Conservation (phyloP, 1,140 invertebrate genomes). For the Drosophila mojavensis region DNA sequence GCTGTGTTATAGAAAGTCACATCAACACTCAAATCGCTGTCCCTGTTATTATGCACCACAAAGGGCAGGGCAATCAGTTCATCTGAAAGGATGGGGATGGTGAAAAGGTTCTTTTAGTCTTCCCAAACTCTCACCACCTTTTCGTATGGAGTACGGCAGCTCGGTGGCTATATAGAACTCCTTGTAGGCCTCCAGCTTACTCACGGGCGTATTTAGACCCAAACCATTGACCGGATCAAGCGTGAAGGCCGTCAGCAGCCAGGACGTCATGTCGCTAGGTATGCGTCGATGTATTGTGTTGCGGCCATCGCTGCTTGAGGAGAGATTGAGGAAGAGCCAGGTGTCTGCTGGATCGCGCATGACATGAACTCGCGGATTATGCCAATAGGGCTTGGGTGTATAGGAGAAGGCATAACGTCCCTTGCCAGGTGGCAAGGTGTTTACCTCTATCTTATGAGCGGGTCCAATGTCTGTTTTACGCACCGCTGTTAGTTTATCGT, state of each 20-base stretch:
- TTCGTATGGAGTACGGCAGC: slow-evolving; percentile 94
- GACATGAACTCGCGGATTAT: slow-evolving; percentile 91
- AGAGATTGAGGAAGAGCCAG: slow-evolving; percentile 93
- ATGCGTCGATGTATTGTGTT: slow-evolving; percentile 85
- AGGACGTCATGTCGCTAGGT: slow-evolving; percentile 96
- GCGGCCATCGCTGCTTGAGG: slow-evolving; percentile 86
- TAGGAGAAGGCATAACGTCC: slow-evolving; percentile 96
- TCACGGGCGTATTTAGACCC: slow-evolving; percentile 89
- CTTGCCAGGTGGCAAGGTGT: slow-evolving; percentile 91
- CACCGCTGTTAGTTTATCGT: slow-evolving; percentile 71
- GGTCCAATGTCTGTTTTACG: slow-evolving; percentile 83
- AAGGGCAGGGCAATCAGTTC: slow-evolving; percentile 96
- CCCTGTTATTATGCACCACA: slow-evolving; percentile 96
- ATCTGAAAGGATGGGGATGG: slow-evolving; percentile 40
- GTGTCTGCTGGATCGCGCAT: slow-evolving; percentile 89
- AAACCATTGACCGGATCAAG: slow-evolving; percentile 93
- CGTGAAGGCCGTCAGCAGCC: slow-evolving; percentile 96
- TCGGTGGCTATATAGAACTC: slow-evolving; percentile 93
- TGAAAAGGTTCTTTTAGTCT: background rate
- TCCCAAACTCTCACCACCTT: slow-evolving; percentile 87
- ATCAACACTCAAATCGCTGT: slow-evolving; percentile 91
- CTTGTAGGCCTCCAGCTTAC: slow-evolving; percentile 93
- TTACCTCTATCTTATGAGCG: slow-evolving; percentile 85
- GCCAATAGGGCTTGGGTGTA: slow-evolving; percentile 91
- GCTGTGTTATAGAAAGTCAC: slow-evolving; percentile 93